A percentile compares a stretch with the other conserved stretches of the same genome.
These are phyloP conservation scores for Volucella zonaria DNA, from an alignment of 2,888 invertebrate species.

Conservation along the genomic window DNA sequence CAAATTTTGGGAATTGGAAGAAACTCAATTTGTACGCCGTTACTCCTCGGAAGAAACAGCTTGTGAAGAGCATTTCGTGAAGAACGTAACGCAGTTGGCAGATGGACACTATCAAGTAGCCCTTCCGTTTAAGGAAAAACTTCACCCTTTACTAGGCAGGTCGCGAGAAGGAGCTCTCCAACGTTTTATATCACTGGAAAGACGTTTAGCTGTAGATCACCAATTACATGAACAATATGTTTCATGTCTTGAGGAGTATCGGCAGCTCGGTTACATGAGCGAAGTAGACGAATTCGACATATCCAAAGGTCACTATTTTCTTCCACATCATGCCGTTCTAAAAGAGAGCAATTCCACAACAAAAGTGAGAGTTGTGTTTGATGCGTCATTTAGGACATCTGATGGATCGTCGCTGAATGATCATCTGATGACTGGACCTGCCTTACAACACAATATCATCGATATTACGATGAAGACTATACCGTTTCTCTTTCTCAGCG, in stretches of 20 bases:
- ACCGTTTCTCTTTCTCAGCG: conserved; percentile 3
- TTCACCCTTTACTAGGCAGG: too few species aligned
- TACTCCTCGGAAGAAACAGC: too few species aligned
- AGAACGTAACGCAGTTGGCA: too few species aligned
- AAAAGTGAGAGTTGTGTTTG: background rate
- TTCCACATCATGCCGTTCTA: background rate
- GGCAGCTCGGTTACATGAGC: conserved; percentile 7
- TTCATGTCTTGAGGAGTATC: conserved; percentile 26
- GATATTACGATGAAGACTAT: conserved; percentile 20
- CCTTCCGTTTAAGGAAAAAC: too few species aligned
- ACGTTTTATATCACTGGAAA: too few species aligned
- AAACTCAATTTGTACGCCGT: too few species aligned
- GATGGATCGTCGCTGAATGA: conserved; percentile 22
- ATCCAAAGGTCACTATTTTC: conserved; percentile 11
- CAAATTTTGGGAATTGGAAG: too few species aligned
- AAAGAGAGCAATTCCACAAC: conserved; percentile 9
- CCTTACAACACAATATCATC: conserved; percentile 15
- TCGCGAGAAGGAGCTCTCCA: too few species aligned
- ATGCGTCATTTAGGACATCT: conserved; percentile 7
- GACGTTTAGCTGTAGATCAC: background rate
- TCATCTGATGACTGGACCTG: conserved; percentile 14
- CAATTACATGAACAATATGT: conserved; percentile 30
- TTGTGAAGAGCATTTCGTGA: too few species aligned
- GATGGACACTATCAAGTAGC: too few species aligned
- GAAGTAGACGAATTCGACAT: conserved; percentile 15